These are phyloP conservation scores for Drosophila nikananu DNA, from an alignment of 1,140 invertebrate genomes.

Conservation along the genomic window DNA sequence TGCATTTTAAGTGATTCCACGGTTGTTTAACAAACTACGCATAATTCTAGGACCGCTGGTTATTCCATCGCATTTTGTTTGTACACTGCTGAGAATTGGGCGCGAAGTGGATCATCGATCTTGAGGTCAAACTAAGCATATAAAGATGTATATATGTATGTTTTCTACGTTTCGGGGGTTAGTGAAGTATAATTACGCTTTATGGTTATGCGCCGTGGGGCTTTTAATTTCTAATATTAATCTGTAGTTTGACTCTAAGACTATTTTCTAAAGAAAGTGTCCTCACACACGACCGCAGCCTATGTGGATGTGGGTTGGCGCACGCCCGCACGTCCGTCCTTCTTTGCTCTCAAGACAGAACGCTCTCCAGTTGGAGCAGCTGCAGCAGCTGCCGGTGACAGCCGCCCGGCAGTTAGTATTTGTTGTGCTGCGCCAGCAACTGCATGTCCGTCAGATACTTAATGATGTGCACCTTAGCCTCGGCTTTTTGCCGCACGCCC, in stretches of 20 bases:
- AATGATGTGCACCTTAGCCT: constrained; percentile 82
- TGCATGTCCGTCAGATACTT: constrained; percentile 85
- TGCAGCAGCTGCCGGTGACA: constrained; percentile 66
- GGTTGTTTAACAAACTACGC: constrained; percentile 50
- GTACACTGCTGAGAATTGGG: constrained; percentile 70
- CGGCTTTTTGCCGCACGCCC: constrained; percentile 80
- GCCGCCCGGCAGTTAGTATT: constrained; percentile 78
- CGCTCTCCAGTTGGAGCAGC: constrained; percentile 67
- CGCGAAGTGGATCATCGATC: constrained; percentile 36
- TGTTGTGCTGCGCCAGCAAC: constrained; percentile 82
- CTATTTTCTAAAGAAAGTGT: constrained; percentile 59
- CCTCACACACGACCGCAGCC: constrained; percentile 27
- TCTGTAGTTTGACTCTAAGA: constrained; percentile 83
- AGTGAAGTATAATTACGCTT: constrained; percentile 47
- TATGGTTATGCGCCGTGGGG: constrained; percentile 35
- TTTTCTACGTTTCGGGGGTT: constrained; percentile 44
- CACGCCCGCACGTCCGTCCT: constrained; percentile 19
- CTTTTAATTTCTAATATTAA: constrained; percentile 62
- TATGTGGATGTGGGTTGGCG: constrained; percentile 33
- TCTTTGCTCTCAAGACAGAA: constrained; percentile 52
- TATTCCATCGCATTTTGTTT: constrained; percentile 46
- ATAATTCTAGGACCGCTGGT: constrained; percentile 47
- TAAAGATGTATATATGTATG: constrained; percentile 44
- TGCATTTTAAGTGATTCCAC: constrained; percentile 47
- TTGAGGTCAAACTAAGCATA: constrained; percentile 55